Conservation (phyloP, 1,140 invertebrate genomes). For the Chrysoperla carnea region DNA sequence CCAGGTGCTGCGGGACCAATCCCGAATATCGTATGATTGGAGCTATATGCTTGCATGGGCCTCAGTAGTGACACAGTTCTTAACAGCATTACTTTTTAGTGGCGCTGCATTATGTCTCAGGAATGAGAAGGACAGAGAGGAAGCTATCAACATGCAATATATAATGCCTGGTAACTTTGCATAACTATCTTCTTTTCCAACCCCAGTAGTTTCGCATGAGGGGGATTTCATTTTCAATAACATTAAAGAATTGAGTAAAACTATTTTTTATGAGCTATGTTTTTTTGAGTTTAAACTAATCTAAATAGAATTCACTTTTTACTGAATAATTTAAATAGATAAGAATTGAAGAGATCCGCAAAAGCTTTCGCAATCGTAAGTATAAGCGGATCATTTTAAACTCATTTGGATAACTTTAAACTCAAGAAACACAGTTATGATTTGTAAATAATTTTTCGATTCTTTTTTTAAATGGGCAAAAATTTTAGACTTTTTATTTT, state of each 20-base stretch:
- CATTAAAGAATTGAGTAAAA: too few relatives aligned
- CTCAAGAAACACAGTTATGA: too few relatives aligned
- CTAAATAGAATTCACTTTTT: too few relatives aligned
- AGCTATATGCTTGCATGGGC: slow-evolving; percentile 91
- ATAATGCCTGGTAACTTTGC: slow-evolving; percentile 79
- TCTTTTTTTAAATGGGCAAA: too few relatives aligned
- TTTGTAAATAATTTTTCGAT: too few relatives aligned
- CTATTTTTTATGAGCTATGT: not conserved
- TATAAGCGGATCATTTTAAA: too few relatives aligned
- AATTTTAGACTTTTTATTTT: too few relatives aligned
- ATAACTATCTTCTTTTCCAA: slow-evolving; percentile 12
- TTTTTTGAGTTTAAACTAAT: not conserved
- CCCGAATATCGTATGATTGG: slow-evolving; percentile 81
- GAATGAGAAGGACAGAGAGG: slow-evolving; percentile 79
- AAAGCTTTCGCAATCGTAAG: too few relatives aligned
- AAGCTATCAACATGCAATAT: slow-evolving; percentile 93
- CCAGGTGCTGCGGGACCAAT: slow-evolving; percentile 73
- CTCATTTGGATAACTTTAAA: too few relatives aligned
- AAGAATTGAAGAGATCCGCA: too few relatives aligned
- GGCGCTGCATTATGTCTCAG: slow-evolving; percentile 82
- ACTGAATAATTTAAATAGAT: too few relatives aligned
- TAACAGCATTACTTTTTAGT: slow-evolving; percentile 80
- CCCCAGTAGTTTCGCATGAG: not conserved
- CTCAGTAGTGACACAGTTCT: slow-evolving; percentile 71
- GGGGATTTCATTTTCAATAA: slow-evolving; percentile 1